phyloP scores from a whole-genome alignment of 2,113 vertebrate species.

The Callocephalon fimbriatum region DNA sequence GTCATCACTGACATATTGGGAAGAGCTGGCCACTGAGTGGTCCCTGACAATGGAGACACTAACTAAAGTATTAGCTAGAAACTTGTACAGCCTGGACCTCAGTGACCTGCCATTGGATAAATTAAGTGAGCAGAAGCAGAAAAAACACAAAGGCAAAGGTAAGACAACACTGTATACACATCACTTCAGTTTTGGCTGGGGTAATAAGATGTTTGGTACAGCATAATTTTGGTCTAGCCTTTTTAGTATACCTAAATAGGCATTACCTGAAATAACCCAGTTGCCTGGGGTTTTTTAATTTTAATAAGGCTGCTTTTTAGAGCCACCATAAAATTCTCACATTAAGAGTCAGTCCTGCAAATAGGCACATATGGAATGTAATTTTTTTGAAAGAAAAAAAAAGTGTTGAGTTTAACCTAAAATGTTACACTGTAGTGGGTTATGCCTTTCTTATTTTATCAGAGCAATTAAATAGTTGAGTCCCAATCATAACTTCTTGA shows the following conservation, averaged over 20 bases:
- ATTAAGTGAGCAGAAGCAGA: slow-evolving; percentile 97
- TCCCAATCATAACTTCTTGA: neutral
- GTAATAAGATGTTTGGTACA: neutral
- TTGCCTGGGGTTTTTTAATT: neutral
- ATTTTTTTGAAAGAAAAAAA: neutral
- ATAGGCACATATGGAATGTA: neutral
- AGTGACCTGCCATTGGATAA: slow-evolving; percentile 96
- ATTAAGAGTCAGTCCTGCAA: neutral
- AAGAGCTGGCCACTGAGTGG: slow-evolving; percentile 98
- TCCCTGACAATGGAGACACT: slow-evolving; percentile 98
- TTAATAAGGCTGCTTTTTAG: neutral
- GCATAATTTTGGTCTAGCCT: neutral
- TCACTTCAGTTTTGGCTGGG: neutral
- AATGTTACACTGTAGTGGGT: neutral
- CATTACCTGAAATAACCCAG: neutral
- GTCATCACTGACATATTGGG: slow-evolving; percentile 96
- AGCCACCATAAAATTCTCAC: neutral
- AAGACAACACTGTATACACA: slow-evolving; percentile 6
- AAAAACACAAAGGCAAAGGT: slow-evolving; percentile 99
- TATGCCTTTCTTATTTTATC: neutral
- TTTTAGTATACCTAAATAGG: neutral
- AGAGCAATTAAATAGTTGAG: neutral
- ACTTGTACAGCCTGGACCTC: slow-evolving; percentile 95
- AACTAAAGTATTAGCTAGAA: slow-evolving; percentile 97
- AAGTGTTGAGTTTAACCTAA: neutral